phyloP scores from a whole-genome alignment of 2,797 vertebrate genomes.

The Myotis pilosus region DNA sequence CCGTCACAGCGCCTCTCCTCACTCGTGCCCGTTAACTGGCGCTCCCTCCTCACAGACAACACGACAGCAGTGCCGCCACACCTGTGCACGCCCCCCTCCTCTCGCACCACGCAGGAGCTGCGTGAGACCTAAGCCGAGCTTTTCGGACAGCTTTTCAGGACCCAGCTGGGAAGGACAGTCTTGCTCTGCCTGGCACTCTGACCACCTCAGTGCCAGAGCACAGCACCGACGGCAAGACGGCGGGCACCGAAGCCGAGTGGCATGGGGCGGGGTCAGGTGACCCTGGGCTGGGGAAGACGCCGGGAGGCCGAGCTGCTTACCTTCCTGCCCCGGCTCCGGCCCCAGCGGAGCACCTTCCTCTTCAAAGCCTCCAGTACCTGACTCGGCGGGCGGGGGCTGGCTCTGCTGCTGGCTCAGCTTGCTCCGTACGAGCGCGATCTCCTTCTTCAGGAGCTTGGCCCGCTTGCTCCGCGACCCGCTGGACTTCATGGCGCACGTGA shows the following conservation, averaged over 20 bases:
- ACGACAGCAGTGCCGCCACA: too few relatives aligned
- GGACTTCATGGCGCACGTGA: constrained; percentile 95
- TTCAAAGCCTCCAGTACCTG: constrained; percentile 84
- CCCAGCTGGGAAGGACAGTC: neutral
- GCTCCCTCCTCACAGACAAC: neutral
- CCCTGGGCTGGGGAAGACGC: neutral
- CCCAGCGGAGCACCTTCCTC: constrained; percentile 84
- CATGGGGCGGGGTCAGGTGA: neutral
- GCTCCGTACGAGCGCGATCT: constrained; percentile 91
- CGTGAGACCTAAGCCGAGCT: fast-evolving
- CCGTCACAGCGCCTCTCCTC: neutral
- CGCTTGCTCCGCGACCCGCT: constrained; percentile 96
- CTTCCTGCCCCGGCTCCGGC: constrained; percentile 90
- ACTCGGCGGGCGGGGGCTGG: constrained; percentile 84
- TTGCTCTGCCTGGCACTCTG: neutral
- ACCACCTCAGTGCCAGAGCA: neutral
- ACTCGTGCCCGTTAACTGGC: fast-evolving
- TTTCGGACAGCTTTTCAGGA: neutral
- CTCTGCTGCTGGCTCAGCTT: constrained; percentile 91
- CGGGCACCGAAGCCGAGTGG: fast-evolving
- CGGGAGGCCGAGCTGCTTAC: constrained; percentile 81
- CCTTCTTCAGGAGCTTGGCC: constrained; percentile 94
- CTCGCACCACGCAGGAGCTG: fast-evolving
- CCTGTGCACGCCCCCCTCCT: neutral
- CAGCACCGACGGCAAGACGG: fast-evolving